Base-by-base conservation (phyloP, 2,888 invertebrate genomes). In the Augochlorella aurata region DNA sequence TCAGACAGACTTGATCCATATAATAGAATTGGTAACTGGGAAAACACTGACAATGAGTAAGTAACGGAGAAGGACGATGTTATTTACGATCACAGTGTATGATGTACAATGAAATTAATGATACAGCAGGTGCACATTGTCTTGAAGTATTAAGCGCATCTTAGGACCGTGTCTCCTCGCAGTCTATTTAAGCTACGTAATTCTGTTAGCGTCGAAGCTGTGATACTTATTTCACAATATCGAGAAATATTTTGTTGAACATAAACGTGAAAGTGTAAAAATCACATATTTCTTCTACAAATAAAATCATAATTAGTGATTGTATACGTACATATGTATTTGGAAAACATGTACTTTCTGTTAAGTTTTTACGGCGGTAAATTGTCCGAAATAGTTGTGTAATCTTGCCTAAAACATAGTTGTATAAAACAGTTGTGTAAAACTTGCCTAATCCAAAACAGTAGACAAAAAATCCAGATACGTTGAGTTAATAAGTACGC, bases 121-220 rank as follows among this genome's bases (percentile, higher is more conserved):
- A 45, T 16, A 45, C 12, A 45, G 58, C 70, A 71, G 70, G 70
- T 71, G 70, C 70, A 24, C 58, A 45, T 71, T 54, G n/a, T 24
- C 58, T 24, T 44, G 44, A 54, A 70, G 21, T 21, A n/a, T 14
- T 24, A 45, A 70, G 45, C 44, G 45, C 10, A 16, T 10, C 67
- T 24, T 58, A 45, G 21, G 44, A 24, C 44, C 54, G 3, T 18
- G 58, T 16, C 21, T 14, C 45, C 21, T 71, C 58, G 9, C n/a
- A 24, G 21, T 24, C 12, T 24, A 45, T 7, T 24, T 71, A 58
- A 71, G 70, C 44, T 45, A 16, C 45, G 54, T 71, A 58, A 58
- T 54, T 58, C 21, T 45, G 24, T 58, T 71, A 58, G 45, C 45
- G 45, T 58, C 24, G 21, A 45, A 47, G 58, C 45, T 58, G 70